phyloP scores from a whole-genome alignment of 2,113 vertebrate species.

The Balaenoptera acutorostrata region DNA sequence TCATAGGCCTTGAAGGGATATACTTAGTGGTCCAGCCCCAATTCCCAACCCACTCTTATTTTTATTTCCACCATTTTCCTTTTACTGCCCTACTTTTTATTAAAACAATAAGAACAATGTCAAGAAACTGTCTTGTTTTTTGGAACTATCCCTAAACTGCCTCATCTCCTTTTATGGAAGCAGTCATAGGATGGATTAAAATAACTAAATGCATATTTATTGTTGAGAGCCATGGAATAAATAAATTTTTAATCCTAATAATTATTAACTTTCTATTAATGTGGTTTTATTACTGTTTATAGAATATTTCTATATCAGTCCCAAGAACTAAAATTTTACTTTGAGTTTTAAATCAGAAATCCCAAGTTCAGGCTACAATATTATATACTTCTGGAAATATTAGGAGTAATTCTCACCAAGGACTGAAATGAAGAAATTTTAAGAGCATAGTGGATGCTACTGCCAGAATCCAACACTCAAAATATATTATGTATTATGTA shows the following conservation, averaged over 20 bases:
- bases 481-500: background rate
- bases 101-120: background rate
- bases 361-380: background rate
- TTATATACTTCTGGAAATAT: background rate
- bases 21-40: too few relatives aligned
- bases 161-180: background rate
- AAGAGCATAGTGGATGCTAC: background rate
- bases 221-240: background rate
- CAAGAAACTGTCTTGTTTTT: background rate
- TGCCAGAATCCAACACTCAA: background rate
- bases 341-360: background rate
- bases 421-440: background rate
- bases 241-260: background rate
- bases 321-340: background rate
- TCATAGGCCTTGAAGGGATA: fast-evolving
- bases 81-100: background rate
- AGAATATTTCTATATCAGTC: background rate
- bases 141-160: background rate
- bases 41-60: background rate
- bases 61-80: background rate
- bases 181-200: background rate
- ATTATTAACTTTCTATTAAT: background rate
- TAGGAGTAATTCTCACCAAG: background rate
- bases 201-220: background rate
- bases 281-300: background rate